These are phyloP conservation scores for Anthoptus insignis DNA, from an alignment of 2,888 invertebrate species.

Conservation along the genomic window DNA sequence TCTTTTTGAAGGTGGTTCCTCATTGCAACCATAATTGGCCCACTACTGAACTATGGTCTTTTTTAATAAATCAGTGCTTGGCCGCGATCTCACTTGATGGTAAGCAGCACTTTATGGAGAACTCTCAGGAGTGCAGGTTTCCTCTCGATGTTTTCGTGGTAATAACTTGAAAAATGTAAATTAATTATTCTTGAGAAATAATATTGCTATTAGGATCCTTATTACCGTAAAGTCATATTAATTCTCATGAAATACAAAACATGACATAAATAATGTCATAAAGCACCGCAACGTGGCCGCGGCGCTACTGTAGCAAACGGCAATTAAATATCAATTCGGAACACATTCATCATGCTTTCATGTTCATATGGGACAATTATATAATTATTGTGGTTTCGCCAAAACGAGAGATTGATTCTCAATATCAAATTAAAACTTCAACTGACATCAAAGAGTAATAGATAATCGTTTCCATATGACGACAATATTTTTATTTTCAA, in stretches of 20 bases:
- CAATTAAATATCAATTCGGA: slow-evolving; percentile 81
- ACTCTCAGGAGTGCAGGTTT: too few species aligned
- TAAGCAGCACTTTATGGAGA: too few species aligned
- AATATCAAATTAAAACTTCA: neutral
- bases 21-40: too few species aligned
- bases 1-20: too few species aligned
- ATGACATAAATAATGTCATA: slow-evolving; percentile 64
- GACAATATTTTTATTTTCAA: too few species aligned
- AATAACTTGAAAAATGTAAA: too few species aligned
- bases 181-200: neutral
- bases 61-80: too few species aligned
- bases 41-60: too few species aligned
- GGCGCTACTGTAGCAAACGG: slow-evolving; percentile 57
- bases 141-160: too few species aligned
- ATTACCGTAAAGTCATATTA: neutral
- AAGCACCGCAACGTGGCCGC: slow-evolving; percentile 57
- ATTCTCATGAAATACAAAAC: slow-evolving; percentile 7
- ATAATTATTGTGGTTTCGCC: slow-evolving; percentile 20
- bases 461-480: too few species aligned
- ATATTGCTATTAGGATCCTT: neutral
- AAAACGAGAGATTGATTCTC: neutral
- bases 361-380: slow-evolving; percentile 30
- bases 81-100: too few species aligned
- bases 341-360: slow-evolving; percentile 69
- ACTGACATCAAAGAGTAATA: neutral